A percentile compares a stretch with the other conserved stretches of the same genome.
Evolutionary conservation across 2,888 invertebrate species (phyloP).

Genomic region (Drosophila multiciliata): DNA sequence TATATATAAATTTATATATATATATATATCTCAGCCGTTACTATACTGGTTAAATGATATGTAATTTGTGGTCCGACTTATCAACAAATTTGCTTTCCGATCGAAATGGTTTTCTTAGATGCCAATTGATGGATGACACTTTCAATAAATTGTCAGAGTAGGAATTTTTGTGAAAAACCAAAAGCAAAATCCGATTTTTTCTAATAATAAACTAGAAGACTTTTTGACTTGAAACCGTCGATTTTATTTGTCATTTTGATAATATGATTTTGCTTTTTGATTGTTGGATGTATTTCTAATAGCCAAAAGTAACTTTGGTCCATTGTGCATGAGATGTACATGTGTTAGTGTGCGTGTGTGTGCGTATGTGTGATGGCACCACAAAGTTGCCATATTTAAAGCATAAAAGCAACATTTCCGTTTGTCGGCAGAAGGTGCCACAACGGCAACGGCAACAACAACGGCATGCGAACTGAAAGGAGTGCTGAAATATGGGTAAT

Average conservation of each 20-base stretch:
- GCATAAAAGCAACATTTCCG: slow-evolving; percentile 82
- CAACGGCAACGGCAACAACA: slow-evolving; percentile 10
- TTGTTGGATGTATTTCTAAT: neutral
- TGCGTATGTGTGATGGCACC: slow-evolving; percentile 63
- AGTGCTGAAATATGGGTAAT: neutral
- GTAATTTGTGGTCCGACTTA: neutral
- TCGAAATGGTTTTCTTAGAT: neutral
- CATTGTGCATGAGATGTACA: slow-evolving; percentile 15
- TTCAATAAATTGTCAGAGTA: neutral
- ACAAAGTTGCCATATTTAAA: slow-evolving; percentile 81
- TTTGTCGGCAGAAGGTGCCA: slow-evolving; percentile 59
- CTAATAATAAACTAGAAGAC: neutral
- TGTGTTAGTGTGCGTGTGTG: slow-evolving; percentile 24
- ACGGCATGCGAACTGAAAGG: neutral
- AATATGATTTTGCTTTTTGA: neutral
- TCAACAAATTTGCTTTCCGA: neutral
- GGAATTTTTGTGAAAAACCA: neutral
- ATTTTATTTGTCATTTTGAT: neutral
- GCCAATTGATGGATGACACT: neutral
- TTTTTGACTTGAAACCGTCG: neutral
- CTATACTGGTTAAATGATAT: neutral
- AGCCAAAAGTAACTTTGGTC: neutral
- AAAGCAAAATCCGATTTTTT: neutral
- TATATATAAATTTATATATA: neutral
- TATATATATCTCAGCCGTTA: neutral